phyloP scores from a whole-genome alignment of 2,113 vertebrate genomes.

The Dipodomys spectabilis region DNA sequence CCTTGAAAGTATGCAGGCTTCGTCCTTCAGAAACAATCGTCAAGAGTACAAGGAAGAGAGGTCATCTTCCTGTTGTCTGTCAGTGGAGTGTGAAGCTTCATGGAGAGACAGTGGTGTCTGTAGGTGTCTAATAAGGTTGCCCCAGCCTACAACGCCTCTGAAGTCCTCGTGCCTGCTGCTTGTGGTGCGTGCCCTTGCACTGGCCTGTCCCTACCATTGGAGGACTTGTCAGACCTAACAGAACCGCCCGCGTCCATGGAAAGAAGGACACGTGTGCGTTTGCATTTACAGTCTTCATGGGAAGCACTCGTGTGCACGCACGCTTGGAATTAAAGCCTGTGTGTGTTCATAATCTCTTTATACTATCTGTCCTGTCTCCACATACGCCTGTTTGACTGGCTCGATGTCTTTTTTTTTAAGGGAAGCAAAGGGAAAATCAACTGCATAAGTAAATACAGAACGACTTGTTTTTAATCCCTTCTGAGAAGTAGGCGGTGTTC shows the following conservation, averaged over 20 bases:
- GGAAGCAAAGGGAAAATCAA: slow-evolving; percentile 3
- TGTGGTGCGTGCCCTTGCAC: too few species aligned
- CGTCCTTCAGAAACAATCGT: too few species aligned
- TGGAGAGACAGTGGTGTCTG: too few species aligned
- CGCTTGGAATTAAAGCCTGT: not conserved
- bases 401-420: not conserved
- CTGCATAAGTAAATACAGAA: not conserved
- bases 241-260: not conserved
- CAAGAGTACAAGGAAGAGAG: too few species aligned
- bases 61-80: too few species aligned
- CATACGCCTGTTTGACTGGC: not conserved
- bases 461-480: not conserved
- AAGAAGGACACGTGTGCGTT: not conserved
- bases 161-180: too few species aligned
- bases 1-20: too few species aligned
- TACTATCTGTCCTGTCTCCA: not conserved
- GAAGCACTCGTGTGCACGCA: not conserved
- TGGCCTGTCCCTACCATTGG: not conserved
- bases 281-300: not conserved
- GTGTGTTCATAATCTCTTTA: slow-evolving; percentile 5
- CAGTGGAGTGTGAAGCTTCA: too few species aligned
- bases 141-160: too few species aligned
- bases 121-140: too few species aligned
- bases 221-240: slow-evolving; percentile 23
- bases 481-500: not conserved